Evolutionary conservation across 2,113 vertebrate genomes (phyloP), one percentile per base, ranked within the genome.

Genomic region (Riparia riparia): DNA sequence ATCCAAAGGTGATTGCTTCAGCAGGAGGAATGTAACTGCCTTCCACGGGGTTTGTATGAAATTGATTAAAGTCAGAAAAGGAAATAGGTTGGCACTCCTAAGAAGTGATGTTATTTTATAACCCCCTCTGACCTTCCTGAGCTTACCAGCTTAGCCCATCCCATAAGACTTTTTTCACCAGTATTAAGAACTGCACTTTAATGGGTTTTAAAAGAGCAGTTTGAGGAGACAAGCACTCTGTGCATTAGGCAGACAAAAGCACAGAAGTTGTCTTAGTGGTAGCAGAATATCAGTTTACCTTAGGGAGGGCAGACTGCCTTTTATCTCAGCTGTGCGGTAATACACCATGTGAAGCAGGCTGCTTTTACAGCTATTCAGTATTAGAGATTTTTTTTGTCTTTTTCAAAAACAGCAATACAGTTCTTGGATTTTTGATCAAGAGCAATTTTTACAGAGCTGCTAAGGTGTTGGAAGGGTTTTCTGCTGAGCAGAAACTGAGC

Each of bases 111-210:
- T 39, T 91, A 50, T 61, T 84, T 94, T 89, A 82, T 82, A 66
- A 63, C 17, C 17, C n/a, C 29, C 26, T 14, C 13, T 2, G 6
- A 34, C 45, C 54, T 90, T 91, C 61, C 72, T 81, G 64, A 92
- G 76, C 72, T 93, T 90, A 92, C 49, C 80, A 81, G 90, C 68
- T 96, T 92, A 92, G 82, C 83, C 90, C 85, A 90, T 82, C 84
- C 93, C 68, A 53, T 95, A 81, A 92, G 89, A 89, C 58, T 86
- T 80, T 88, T 95, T 78, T 47, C 51, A 51, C 26, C 76, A 64
- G 50, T 64, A 41, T 84, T 93, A 88, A 74, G 74, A 90, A 83
- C 31, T 78, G 37, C 25, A 37, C 32, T 92, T 81, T 34, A 83
- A 78, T 60, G 51, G 51, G 22, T 82, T 92, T 82, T 24, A 70